Conservation (phyloP, 2,888 invertebrate genomes). For the Lithophane ornitopus region DNA sequence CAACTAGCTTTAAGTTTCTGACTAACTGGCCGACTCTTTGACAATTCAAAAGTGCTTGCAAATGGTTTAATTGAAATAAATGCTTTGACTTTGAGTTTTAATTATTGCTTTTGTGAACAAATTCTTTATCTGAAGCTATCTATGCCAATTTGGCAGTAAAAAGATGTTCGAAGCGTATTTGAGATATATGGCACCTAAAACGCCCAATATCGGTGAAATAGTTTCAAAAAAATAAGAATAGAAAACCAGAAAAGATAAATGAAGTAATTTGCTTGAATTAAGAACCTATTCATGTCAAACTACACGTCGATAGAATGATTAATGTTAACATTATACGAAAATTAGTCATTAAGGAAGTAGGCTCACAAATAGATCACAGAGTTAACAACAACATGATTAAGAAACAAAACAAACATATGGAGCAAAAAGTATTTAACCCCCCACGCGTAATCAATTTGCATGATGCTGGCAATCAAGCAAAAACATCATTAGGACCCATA, state of each 20-base stretch:
- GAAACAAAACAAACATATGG: slow-evolving; percentile 57
- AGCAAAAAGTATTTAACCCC: slow-evolving; percentile 64
- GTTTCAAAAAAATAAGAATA: slow-evolving; percentile 35
- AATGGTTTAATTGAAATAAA: too few relatives aligned
- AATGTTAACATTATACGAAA: slow-evolving; percentile 43
- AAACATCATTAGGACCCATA: slow-evolving; percentile 63
- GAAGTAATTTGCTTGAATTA: slow-evolving; percentile 26
- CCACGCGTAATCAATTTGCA: slow-evolving; percentile 70
- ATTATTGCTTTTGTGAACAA: neutral
- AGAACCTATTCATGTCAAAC: slow-evolving; percentile 27
- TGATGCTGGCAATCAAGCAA: slow-evolving; percentile 63
- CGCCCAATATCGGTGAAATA: neutral
- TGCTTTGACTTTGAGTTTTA: too few relatives aligned
- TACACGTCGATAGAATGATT: slow-evolving; percentile 24
- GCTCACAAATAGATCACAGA: slow-evolving; percentile 55
- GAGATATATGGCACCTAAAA: neutral
- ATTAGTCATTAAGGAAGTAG: slow-evolving; percentile 48
- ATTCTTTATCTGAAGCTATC: neutral
- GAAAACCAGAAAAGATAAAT: slow-evolving; percentile 21
- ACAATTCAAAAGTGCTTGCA: too few relatives aligned
- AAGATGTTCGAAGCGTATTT: neutral
- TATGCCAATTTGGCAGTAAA: neutral
- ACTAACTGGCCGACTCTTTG: too few relatives aligned
- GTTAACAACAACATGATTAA: slow-evolving; percentile 56
- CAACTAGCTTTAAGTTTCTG: too few relatives aligned